These are phyloP conservation scores for Ruditapes philippinarum DNA, from an alignment of 1,140 invertebrate genomes.

Conservation along the genomic window DNA sequence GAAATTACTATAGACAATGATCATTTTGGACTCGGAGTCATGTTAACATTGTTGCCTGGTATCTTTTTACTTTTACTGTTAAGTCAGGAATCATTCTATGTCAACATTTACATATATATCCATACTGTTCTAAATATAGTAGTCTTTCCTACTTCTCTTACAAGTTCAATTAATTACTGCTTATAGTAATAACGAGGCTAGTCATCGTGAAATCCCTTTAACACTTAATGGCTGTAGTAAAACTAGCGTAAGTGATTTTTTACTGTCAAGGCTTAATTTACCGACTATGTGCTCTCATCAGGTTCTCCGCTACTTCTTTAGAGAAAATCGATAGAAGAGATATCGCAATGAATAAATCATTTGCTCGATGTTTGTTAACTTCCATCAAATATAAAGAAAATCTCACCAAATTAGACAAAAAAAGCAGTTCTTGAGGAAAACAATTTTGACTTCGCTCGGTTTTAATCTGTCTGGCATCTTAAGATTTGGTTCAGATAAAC, in stretches of 20 bases:
- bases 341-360: conserved; percentile 55
- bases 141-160: too few species aligned
- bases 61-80: too few species aligned
- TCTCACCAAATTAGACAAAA: conserved; percentile 47
- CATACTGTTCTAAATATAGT: too few species aligned
- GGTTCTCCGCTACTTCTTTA: conserved; percentile 25
- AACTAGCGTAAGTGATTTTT: conserved; percentile 28
- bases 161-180: conserved; percentile 24
- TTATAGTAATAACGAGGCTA: conserved; percentile 1
- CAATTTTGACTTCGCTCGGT: conserved; percentile 15
- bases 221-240: conserved; percentile 16
- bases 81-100: too few species aligned
- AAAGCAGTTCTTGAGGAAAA: neutral
- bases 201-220: neutral
- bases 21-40: too few species aligned
- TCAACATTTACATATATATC: too few species aligned
- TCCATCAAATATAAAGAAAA: conserved; percentile 41
- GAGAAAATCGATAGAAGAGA: conserved; percentile 30
- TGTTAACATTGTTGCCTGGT: too few species aligned
- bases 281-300: conserved; percentile 24
- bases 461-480: conserved; percentile 27
- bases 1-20: too few species aligned
- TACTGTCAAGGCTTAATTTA: conserved; percentile 23
- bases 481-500: neutral
- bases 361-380: conserved; percentile 38